phyloP scores from a whole-genome alignment of 2,888 invertebrate species.

The Deilephila elpenor region DNA sequence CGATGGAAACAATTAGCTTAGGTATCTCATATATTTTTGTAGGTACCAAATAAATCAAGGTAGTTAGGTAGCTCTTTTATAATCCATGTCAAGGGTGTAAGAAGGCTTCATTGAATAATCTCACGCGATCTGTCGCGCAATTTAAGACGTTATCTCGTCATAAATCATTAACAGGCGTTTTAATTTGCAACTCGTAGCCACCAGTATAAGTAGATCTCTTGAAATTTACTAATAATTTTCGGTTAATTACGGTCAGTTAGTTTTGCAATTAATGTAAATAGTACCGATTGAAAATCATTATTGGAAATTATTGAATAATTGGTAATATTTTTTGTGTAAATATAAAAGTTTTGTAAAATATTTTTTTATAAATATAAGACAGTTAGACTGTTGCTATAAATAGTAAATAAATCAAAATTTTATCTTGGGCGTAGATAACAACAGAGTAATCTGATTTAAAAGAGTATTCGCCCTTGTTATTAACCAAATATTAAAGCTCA shows the following conservation, averaged over 20 bases:
- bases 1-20: too few relatives aligned
- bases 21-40: too few relatives aligned
- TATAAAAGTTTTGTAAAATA: too few relatives aligned
- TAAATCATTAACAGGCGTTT: constrained; percentile 20
- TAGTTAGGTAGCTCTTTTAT: too few relatives aligned
- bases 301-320: background rate
- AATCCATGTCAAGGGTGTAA: constrained; percentile 7
- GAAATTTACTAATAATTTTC: background rate
- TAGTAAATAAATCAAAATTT: too few relatives aligned
- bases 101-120: constrained; percentile 13
- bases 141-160: constrained; percentile 11
- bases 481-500: too few relatives aligned
- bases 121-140: constrained; percentile 17
- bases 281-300: background rate
- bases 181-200: background rate
- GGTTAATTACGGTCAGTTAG: background rate
- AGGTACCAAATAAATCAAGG: too few relatives aligned
- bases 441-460: too few relatives aligned
- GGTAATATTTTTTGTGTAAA: background rate
- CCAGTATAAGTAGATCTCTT: background rate
- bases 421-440: too few relatives aligned
- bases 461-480: too few relatives aligned
- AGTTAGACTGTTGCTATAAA: too few relatives aligned
- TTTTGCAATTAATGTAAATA: background rate
- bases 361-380: too few relatives aligned